Conservation (phyloP, 2,888 invertebrate genomes). For the Hecatera dysodea region DNA sequence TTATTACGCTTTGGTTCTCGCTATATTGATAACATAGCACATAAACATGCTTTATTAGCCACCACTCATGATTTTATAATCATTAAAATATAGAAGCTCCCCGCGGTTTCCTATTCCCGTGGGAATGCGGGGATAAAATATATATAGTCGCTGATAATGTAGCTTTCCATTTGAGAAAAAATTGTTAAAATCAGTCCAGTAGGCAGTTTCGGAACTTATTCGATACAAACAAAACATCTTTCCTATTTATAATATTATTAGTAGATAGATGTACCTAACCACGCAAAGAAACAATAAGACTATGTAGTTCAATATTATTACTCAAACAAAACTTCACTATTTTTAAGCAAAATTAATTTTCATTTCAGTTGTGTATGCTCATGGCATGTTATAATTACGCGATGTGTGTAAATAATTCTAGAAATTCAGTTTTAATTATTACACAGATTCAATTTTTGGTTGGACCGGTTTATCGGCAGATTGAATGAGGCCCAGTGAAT, state of each 20-base stretch:
- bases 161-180: no score
- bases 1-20: neutral
- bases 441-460: conserved; percentile 1
- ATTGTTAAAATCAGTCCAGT: no score
- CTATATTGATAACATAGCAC: neutral
- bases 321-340: neutral
- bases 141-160: no score
- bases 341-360: neutral
- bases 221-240: no score
- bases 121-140: no score
- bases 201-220: no score
- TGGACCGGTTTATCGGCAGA: neutral
- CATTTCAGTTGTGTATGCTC: neutral
- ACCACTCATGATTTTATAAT: neutral
- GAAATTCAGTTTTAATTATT: conserved; percentile 39
- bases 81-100: no score
- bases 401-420: conserved; percentile 9
- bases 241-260: no score
- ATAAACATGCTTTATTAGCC: neutral
- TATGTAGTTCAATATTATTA: neutral
- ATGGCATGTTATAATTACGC: conserved; percentile 1
- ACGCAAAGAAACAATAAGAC: no score
- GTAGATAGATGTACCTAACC: no score
- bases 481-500: neutral
- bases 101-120: no score